phyloP scores from a whole-genome alignment of 2,797 vertebrate genomes.

The Anniella stebbinsi region DNA sequence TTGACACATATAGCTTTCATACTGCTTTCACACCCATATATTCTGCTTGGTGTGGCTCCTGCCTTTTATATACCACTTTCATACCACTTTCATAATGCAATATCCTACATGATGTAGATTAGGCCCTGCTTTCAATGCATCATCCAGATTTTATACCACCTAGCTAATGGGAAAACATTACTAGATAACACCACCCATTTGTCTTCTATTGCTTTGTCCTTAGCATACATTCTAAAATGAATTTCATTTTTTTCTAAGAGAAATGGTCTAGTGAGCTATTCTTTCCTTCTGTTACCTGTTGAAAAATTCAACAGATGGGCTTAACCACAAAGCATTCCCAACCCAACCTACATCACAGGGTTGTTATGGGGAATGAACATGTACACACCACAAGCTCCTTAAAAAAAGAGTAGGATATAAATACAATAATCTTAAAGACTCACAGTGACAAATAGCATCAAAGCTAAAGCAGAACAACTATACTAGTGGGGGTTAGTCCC shows the following conservation, averaged over 20 bases:
- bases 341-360: neutral
- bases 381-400: neutral
- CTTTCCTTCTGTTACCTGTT: neutral
- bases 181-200: neutral
- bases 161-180: neutral
- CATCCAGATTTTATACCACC: neutral
- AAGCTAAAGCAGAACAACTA: neutral
- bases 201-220: neutral
- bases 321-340: neutral
- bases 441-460: neutral
- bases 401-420: neutral
- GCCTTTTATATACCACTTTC: too few species aligned
- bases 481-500: neutral
- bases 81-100: too few species aligned
- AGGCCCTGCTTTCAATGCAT: neutral
- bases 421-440: neutral
- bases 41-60: too few species aligned
- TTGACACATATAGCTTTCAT: too few species aligned
- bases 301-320: too few species aligned
- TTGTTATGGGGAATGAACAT: neutral
- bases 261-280: neutral
- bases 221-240: neutral
- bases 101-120: too few species aligned
- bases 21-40: too few species aligned
- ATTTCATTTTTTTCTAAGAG: neutral